phyloP scores from a whole-genome alignment of 2,113 vertebrate species.

The Colaptes auratus region DNA sequence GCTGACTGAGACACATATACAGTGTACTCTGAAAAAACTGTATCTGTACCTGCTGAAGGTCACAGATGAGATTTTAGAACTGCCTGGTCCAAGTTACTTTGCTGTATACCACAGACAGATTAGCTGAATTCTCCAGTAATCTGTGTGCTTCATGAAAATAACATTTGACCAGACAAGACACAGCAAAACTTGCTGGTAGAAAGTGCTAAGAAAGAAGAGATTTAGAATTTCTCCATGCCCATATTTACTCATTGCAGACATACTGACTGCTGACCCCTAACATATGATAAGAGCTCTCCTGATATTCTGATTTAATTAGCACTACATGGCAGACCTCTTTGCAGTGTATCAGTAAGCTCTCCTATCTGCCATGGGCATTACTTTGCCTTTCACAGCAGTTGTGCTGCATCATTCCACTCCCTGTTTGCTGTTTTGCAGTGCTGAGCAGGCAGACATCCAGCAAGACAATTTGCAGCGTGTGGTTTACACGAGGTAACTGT shows the following conservation, averaged over 20 bases:
- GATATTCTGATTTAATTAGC: neutral
- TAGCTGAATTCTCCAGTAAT: neutral
- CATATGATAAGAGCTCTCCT: neutral
- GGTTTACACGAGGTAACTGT: rapidly evolving
- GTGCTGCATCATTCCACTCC: neutral
- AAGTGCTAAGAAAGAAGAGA: neutral
- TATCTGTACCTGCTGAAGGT: neutral
- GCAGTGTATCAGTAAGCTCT: neutral
- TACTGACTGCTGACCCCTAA: neutral
- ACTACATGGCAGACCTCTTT: neutral
- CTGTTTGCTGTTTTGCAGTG: rapidly evolving
- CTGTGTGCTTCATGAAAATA: neutral
- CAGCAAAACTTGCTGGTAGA: neutral
- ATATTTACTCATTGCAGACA: neutral
- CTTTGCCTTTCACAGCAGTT: neutral
- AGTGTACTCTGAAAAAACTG: neutral
- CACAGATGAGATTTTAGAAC: neutral
- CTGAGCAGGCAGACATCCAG: neutral
- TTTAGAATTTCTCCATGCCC: neutral
- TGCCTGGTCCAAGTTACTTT: neutral
- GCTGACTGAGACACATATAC: neutral
- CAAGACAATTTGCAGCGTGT: neutral
- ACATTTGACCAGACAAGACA: neutral
- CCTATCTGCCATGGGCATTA: neutral
- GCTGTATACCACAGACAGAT: neutral